Conservation (phyloP, 1,140 invertebrate genomes). For the Drosophila pseudoobscura region DNA sequence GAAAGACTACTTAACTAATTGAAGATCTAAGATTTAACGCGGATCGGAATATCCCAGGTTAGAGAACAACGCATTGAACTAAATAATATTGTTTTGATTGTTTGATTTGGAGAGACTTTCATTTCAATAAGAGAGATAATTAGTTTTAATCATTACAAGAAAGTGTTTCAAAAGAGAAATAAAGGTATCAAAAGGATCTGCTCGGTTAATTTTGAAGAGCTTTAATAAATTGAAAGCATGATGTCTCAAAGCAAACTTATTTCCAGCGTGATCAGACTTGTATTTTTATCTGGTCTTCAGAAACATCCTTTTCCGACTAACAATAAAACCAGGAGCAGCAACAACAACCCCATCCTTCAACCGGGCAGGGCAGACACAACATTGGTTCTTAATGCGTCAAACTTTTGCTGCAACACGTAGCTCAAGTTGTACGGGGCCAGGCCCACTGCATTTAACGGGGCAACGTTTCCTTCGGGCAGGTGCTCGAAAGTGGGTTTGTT, state of each 20-base stretch:
- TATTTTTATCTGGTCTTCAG: background rate
- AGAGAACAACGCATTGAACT: no score
- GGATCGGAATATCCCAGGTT: no score
- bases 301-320: constrained; percentile 34
- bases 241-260: constrained; percentile 18
- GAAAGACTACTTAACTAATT: no score
- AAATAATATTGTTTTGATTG: no score
- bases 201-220: no score
- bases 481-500: constrained; percentile 64
- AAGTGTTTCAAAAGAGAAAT: no score
- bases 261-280: background rate
- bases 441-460: constrained; percentile 49
- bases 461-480: constrained; percentile 44
- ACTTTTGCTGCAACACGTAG: constrained; percentile 77
- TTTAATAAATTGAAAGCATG: no score
- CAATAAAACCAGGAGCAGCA: constrained; percentile 23
- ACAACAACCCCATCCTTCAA: constrained; percentile 4
- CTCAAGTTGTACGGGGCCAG: constrained; percentile 50
- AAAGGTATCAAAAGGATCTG: no score
- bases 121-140: no score
- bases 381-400: constrained; percentile 74
- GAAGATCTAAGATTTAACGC: no score
- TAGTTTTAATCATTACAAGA: no score
- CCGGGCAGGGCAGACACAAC: constrained; percentile 31
- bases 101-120: no score